phyloP scores from a whole-genome alignment of 2,888 invertebrate genomes.

The Agriopis aurantiaria region DNA sequence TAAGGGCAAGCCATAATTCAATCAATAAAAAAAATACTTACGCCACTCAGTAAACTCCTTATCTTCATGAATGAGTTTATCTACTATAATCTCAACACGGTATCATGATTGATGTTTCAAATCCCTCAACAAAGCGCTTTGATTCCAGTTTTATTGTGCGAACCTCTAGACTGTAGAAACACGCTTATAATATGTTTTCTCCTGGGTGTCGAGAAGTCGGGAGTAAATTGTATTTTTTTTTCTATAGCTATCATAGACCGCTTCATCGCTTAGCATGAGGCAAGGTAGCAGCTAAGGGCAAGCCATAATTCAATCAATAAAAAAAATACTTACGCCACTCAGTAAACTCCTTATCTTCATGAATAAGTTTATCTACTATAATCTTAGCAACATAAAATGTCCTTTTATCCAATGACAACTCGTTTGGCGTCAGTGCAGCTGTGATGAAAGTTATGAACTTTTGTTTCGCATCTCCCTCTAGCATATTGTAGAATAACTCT shows the following conservation, averaged over 20 bases:
- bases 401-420: constrained; percentile 81
- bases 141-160: too few species aligned
- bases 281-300: too few species aligned
- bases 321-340: constrained; percentile 88
- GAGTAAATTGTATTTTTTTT: too few species aligned
- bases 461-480: constrained; percentile 84
- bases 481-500: constrained; percentile 86
- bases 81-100: constrained; percentile 86
- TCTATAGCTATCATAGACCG: too few species aligned
- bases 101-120: too few species aligned
- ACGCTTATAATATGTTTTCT: too few species aligned
- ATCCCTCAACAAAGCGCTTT: too few species aligned
- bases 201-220: too few species aligned
- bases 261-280: constrained; percentile 61
- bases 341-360: constrained; percentile 91
- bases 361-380: constrained; percentile 88
- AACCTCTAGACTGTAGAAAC: too few species aligned
- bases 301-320: too few species aligned
- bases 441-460: constrained; percentile 62
- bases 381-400: constrained; percentile 90
- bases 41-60: constrained; percentile 92
- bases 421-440: constrained; percentile 63
- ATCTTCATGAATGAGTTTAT: constrained; percentile 89
- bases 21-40: constrained; percentile 68
- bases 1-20: too few species aligned